Conservation (phyloP, 2,797 vertebrate species). For the Bradypodion ventrale region DNA sequence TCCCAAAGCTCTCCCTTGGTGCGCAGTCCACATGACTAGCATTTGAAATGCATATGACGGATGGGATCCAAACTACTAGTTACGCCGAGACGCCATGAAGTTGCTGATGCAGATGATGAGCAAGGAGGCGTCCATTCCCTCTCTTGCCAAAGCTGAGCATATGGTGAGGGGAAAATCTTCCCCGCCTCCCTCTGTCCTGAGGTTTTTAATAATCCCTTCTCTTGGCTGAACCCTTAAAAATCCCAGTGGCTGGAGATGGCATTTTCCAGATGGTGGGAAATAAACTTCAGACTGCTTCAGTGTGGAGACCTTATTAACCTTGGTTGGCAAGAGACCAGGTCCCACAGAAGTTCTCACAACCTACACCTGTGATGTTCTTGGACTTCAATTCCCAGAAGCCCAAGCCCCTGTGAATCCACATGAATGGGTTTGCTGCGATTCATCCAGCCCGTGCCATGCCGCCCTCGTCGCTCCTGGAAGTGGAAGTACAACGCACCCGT, state of each 20-base stretch:
- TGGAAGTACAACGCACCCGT: no score
- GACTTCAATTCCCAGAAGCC: no score
- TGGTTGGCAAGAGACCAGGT: constrained; percentile 38
- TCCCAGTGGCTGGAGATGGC: constrained; percentile 35
- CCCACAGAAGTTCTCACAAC: background rate
- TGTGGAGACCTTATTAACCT: constrained; percentile 40
- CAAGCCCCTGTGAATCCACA: no score
- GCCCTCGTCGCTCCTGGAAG: no score
- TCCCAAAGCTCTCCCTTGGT: background rate
- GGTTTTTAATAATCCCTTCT: constrained; percentile 46
- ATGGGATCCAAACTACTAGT: constrained; percentile 16
- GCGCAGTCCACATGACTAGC: background rate
- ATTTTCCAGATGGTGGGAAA: constrained; percentile 46
- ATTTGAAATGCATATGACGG: background rate
- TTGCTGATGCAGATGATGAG: accelerated
- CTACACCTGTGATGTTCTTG: no score
- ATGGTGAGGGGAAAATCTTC: constrained; percentile 19
- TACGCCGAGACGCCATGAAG: background rate
- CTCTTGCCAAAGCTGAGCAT: constrained; percentile 42
- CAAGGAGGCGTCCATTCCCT: background rate
- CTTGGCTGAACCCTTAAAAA: constrained; percentile 38
- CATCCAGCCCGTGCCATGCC: no score
- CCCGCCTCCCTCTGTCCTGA: background rate
- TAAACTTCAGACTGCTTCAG: constrained; percentile 36
- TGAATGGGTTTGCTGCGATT: no score